These are phyloP conservation scores for Phoenicopterus ruber DNA, from an alignment of 2,113 vertebrate genomes.

Conservation along the genomic window DNA sequence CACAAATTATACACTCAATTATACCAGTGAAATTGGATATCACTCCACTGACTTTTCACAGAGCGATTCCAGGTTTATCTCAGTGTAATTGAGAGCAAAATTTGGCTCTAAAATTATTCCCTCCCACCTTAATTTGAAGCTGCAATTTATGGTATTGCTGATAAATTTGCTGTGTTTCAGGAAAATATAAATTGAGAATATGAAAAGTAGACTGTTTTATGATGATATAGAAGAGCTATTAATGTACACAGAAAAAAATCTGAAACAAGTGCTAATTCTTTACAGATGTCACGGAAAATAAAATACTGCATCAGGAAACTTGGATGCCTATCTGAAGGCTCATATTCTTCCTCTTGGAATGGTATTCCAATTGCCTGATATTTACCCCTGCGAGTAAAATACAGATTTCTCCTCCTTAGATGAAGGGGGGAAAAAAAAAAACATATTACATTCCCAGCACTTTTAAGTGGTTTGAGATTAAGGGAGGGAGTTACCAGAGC, in stretches of 20 bases:
- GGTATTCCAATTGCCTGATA: not conserved
- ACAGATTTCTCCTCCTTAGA: not conserved
- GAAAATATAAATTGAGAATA: not conserved
- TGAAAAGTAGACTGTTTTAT: not conserved
- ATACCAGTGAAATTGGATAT: not conserved
- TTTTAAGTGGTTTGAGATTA: not conserved
- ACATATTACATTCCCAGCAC: not conserved
- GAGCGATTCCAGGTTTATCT: not conserved
- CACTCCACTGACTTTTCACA: not conserved
- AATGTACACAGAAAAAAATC: not conserved
- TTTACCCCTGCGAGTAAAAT: not conserved
- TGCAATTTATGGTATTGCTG: not conserved
- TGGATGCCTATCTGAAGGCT: not conserved
- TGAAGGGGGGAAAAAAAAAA: not conserved
- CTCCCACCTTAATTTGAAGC: not conserved
- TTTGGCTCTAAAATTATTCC: not conserved
- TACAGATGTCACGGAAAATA: not conserved
- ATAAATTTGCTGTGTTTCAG: not conserved
- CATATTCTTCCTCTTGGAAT: not conserved
- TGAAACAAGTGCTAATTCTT: conserved; percentile 8
- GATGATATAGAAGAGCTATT: not conserved
- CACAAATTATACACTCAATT: conserved; percentile 22
- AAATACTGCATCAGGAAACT: not conserved
- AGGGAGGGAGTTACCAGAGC: not conserved
- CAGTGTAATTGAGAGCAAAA: conserved; percentile 22